phyloP scores from a whole-genome alignment of 2,113 vertebrate species.

The Orycteropus afer region DNA sequence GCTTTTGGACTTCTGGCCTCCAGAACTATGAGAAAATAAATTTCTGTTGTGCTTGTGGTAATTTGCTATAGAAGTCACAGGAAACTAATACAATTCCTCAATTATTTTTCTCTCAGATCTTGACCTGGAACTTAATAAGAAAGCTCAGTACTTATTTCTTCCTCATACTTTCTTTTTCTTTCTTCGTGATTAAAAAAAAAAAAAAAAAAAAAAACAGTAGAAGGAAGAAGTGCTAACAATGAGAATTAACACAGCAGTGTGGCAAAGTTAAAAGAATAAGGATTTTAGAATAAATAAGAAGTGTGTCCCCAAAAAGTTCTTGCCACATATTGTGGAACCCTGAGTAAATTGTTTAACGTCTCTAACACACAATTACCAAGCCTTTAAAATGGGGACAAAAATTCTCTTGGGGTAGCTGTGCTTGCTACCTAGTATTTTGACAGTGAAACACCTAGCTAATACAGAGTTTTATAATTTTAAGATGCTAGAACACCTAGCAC shows the following conservation, averaged over 20 bases:
- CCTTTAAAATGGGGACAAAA: constrained; percentile 13
- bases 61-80: neutral
- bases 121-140: neutral
- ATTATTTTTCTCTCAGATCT: neutral
- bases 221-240: neutral
- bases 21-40: neutral
- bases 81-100: neutral
- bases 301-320: neutral
- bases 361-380: neutral
- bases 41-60: neutral
- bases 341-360: neutral
- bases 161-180: neutral
- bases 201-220: neutral
- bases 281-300: neutral
- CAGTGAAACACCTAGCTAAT: no score
- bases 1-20: neutral
- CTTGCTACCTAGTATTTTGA: neutral
- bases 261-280: neutral
- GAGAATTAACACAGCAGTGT: neutral
- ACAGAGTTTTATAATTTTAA: no score
- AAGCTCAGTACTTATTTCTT: neutral
- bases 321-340: neutral
- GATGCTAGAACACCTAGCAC: neutral
- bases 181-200: neutral
- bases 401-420: neutral